Evolutionary conservation across 1,140 invertebrate genomes (phyloP), one percentile per base, ranked within the genome.

Genomic region (Lepidurus arcticus): DNA sequence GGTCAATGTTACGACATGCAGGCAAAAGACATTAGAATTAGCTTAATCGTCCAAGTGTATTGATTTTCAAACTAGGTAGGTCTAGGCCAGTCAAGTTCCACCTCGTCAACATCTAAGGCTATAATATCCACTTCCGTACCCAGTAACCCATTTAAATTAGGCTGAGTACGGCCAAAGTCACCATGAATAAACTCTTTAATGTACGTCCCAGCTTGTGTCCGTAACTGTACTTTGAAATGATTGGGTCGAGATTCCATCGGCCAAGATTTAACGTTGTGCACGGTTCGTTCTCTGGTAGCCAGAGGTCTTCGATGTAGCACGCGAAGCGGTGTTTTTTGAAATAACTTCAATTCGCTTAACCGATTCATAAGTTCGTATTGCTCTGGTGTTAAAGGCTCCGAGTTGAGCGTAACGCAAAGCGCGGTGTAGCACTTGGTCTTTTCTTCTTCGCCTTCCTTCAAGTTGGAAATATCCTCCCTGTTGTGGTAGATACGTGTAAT

Each of bases 121-220:
- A 92, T 83, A 82, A 93, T 89, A 82, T 93, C 91, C 79, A 88
- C 87, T 47, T 89, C 86, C 77, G 89, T 85, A 3, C 84, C 85
- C 1, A 91, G 81, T 11, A 92, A 78, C 0, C 82, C 82, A 24
- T 89, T 87, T 11, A 96, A 83, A 84, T 87, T 91, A 0, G 96
- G 97, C 13, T 83, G 84, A 0, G 95, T 97, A 65, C 96, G 87
- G 16, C 93, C 92, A 84, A 98, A 93, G 86, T 98, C 97, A 1
- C 96, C 94, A 86, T 98, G 95, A 21, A 97, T 92, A 88, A 98
- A 96, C 87, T 99, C 97, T 86, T 99, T 99, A 0, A 99, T 90
- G 84, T 98, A 98, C 1, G 95, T 98, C 65, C 96, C 97, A 65
- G 96, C 96, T 85, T 97, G 93, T 13, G 95, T 96, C 75, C 88